Conservation (phyloP, 2,113 vertebrate genomes). For the Microtus richardsoni region DNA sequence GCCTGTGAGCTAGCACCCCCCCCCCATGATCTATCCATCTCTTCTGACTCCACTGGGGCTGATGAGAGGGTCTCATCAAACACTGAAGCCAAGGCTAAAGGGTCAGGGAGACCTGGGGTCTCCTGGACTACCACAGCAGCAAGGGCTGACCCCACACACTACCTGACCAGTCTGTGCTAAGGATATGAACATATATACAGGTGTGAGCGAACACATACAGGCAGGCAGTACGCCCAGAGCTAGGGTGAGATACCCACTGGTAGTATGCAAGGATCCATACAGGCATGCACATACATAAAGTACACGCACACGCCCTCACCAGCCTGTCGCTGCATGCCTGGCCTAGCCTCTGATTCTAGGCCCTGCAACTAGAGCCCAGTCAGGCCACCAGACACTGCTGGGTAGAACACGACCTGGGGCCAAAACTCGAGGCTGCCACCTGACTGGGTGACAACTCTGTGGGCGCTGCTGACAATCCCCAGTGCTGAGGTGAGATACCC, state of each 20-base stretch:
- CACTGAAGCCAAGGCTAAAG: not conserved
- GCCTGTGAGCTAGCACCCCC: not conserved
- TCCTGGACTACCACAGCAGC: too few relatives aligned
- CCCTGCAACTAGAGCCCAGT: conserved; percentile 23
- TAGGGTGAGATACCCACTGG: not conserved
- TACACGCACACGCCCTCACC: accelerated
- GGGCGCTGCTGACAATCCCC: not conserved
- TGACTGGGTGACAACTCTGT: accelerated
- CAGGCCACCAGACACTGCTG: not conserved
- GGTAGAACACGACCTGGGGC: not conserved
- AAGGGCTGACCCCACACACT: not conserved
- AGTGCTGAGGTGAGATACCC: not conserved
- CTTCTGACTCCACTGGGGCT: not conserved
- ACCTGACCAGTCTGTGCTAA: not conserved
- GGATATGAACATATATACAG: not conserved
- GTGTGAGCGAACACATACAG: not conserved
- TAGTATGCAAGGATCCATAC: not conserved
- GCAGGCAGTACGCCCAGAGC: not conserved
- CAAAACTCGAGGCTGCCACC: not conserved
- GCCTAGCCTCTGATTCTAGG: not conserved
- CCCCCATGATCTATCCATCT: not conserved
- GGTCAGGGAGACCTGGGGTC: not conserved
- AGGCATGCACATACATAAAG: too few relatives aligned
- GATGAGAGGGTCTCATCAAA: too few relatives aligned
- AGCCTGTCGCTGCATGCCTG: accelerated